phyloP scores from a whole-genome alignment of 37 sponge, comb jelly and placozoan genomes.

The Axinella damicornis region DNA sequence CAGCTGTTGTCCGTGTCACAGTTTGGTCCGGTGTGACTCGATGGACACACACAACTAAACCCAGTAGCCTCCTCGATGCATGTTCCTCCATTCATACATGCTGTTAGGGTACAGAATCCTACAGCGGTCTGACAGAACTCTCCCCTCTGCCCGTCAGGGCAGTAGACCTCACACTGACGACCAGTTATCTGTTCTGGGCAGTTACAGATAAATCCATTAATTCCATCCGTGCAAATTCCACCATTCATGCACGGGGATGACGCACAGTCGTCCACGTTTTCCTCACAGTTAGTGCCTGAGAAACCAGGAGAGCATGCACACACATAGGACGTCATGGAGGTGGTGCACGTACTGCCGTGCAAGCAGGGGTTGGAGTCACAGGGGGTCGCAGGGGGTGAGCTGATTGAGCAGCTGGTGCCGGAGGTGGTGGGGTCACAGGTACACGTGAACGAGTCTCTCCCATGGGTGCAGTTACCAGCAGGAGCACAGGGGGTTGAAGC shows the following conservation, averaged over 20 bases:
- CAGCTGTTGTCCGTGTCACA: constrained; percentile 59
- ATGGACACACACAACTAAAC: constrained; percentile 46
- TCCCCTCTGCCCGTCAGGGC: constrained; percentile 51
- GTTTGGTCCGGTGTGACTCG: constrained; percentile 26
- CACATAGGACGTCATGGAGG: background rate
- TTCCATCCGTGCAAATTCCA: constrained; percentile 57
- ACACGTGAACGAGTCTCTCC: constrained; percentile 60
- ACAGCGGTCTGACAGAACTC: constrained; percentile 39
- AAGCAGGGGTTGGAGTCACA: constrained; percentile 61
- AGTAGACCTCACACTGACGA: constrained; percentile 37
- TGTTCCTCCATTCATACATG: constrained; percentile 57
- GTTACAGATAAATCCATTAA: constrained; percentile 52
- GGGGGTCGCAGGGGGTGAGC: background rate
- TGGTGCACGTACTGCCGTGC: constrained; percentile 61
- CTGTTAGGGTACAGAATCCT: constrained; percentile 18
- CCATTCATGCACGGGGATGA: constrained; percentile 50
- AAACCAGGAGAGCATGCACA: constrained; percentile 68
- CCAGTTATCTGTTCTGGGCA: constrained; percentile 62
- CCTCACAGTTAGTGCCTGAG: constrained; percentile 68
- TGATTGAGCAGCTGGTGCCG: constrained; percentile 33
- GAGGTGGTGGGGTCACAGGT: constrained; percentile 30
- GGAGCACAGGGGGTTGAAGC: background rate
- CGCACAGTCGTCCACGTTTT: constrained; percentile 52
- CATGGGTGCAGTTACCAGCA: constrained; percentile 56
- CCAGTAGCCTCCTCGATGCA: constrained; percentile 43